These are phyloP conservation scores for Psephotus haematonotus DNA, from an alignment of 2,113 vertebrate species.

Conservation along the genomic window DNA sequence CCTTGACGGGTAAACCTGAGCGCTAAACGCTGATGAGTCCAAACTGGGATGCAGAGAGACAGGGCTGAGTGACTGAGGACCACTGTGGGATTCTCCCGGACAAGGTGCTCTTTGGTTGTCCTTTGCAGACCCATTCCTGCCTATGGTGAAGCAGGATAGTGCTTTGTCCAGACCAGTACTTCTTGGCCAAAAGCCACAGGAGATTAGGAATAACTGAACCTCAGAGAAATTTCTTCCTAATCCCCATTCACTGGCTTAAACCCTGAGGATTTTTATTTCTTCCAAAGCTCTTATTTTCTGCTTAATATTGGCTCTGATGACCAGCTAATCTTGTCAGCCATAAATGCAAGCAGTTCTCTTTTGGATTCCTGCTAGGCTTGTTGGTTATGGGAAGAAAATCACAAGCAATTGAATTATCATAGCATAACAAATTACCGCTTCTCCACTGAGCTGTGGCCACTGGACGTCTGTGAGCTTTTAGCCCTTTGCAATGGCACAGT, in stretches of 20 bases:
- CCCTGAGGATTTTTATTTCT: not conserved
- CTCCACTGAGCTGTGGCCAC: not conserved
- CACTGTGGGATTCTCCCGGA: fast-evolving
- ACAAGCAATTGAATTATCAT: not conserved
- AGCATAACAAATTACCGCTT: not conserved
- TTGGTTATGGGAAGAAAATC: not conserved
- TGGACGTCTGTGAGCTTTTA: not conserved
- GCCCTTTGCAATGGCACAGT: not conserved
- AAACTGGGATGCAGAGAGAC: not conserved
- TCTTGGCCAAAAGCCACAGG: not conserved
- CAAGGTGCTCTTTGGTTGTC: fast-evolving
- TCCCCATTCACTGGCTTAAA: not conserved
- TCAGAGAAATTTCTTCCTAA: not conserved
- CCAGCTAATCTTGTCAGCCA: not conserved
- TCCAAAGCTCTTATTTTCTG: not conserved
- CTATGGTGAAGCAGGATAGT: not conserved
- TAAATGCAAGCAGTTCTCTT: not conserved
- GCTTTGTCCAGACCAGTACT: not conserved
- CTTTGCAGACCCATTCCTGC: not conserved
- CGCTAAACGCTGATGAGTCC: not conserved
- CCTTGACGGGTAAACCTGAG: not conserved
- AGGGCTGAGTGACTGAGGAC: fast-evolving
- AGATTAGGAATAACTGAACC: not conserved
- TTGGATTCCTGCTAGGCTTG: not conserved
- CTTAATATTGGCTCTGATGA: not conserved